Conservation (phyloP, 2,888 invertebrate genomes). For the Heliconius charithonia region DNA sequence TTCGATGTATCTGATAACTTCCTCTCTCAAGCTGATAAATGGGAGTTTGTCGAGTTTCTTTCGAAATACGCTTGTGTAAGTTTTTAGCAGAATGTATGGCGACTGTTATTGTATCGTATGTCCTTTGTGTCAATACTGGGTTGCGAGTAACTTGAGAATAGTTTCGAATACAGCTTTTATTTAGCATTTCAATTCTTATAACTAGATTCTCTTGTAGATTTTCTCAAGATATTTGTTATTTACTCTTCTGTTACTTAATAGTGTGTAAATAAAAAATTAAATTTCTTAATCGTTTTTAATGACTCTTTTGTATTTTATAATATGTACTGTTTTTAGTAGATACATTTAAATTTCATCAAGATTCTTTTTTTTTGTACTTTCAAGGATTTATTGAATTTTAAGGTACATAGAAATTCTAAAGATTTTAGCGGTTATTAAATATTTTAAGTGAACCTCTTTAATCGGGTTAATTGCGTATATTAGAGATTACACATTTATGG, state of each 20-base stretch:
- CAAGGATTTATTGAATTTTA: too few species aligned
- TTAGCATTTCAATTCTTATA: slow-evolving; percentile 16
- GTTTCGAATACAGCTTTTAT: neutral
- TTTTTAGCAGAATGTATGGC: slow-evolving; percentile 21
- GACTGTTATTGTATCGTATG: slow-evolving; percentile 16
- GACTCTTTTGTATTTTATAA: neutral
- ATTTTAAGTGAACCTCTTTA: too few species aligned
- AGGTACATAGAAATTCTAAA: too few species aligned
- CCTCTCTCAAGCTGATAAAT: slow-evolving; percentile 38
- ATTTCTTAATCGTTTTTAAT: neutral
- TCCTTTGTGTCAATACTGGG: slow-evolving; percentile 5
- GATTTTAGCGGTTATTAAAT: too few species aligned
- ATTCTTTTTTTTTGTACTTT: too few species aligned
- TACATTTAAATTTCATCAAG: too few species aligned
- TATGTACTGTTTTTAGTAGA: too few species aligned
- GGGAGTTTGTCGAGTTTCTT: slow-evolving; percentile 32
- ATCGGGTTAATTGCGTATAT: too few species aligned
- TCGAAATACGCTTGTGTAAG: slow-evolving; percentile 27
- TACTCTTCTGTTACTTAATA: neutral
- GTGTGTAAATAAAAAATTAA: neutral
- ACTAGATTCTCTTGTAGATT: slow-evolving; percentile 2
- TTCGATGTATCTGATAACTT: slow-evolving; percentile 42
- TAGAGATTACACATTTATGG: too few species aligned
- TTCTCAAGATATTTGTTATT: neutral
- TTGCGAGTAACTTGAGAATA: slow-evolving; percentile 18